A percentile compares a stretch with the other conserved stretches of the same genome.
phyloP scores from a whole-genome alignment of 2,113 vertebrate genomes.

The Anser brachyrhynchus region DNA sequence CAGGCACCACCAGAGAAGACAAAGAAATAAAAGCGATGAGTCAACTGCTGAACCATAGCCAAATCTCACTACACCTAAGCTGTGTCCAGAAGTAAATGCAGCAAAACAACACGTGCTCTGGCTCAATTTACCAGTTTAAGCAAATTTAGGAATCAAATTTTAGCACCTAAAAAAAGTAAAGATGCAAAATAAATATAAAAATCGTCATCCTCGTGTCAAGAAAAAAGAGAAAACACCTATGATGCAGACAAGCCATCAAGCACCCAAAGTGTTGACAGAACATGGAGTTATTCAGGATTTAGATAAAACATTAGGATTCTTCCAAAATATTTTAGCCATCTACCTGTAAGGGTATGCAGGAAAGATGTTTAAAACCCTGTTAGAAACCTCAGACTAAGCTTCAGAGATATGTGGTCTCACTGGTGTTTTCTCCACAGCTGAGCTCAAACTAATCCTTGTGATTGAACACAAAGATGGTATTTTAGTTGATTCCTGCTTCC shows the following conservation, averaged over 20 bases:
- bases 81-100: fast-evolving
- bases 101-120: background rate
- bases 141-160: background rate
- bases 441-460: background rate
- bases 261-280: background rate
- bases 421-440: background rate
- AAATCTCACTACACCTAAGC: background rate
- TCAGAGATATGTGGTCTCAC: background rate
- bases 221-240: background rate
- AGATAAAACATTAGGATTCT: background rate
- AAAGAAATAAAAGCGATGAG: background rate
- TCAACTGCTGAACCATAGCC: background rate
- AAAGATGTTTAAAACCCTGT: background rate
- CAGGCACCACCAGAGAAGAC: background rate
- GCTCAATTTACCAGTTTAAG: background rate
- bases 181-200: background rate
- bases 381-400: background rate
- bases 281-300: background rate
- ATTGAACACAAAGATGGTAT: background rate
- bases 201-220: background rate
- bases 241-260: background rate
- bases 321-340: background rate
- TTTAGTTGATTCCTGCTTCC: background rate
- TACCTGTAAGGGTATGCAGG: background rate
- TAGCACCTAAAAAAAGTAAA: background rate